A percentile compares a stretch with the other conserved stretches of the same genome.
These are phyloP conservation scores for Hozukius guyotensis DNA, from an alignment of 2,797 vertebrate genomes.

Conservation along the genomic window DNA sequence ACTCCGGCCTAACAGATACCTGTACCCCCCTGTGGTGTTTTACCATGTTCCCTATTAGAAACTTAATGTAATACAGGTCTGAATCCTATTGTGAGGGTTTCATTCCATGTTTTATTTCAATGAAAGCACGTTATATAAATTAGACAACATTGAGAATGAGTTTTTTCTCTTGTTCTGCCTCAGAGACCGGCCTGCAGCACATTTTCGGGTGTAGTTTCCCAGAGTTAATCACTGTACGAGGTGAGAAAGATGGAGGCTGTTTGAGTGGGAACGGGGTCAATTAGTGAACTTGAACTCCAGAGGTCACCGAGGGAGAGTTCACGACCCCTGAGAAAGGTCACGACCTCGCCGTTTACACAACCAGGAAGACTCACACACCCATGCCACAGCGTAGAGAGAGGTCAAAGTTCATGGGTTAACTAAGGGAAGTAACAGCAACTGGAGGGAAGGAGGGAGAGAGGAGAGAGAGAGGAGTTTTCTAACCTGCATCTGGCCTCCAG, in stretches of 20 bases:
- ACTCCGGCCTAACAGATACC: too few relatives aligned
- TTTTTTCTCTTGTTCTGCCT: background rate
- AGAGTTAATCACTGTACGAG: constrained; percentile 16
- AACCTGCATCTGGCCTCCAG: constrained; percentile 81
- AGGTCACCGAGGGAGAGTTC: constrained; percentile 63
- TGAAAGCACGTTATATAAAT: background rate
- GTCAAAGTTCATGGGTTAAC: constrained; percentile 76
- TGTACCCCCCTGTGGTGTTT: fast-evolving
- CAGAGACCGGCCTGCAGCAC: background rate
- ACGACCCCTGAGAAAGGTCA: constrained; percentile 41
- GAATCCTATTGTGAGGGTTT: background rate
- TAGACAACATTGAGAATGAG: background rate
- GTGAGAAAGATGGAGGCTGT: constrained; percentile 31
- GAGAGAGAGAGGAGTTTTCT: constrained; percentile 52
- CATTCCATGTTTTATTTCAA: too few relatives aligned
- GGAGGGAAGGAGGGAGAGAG: constrained; percentile 26
- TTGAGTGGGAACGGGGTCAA: constrained; percentile 61
- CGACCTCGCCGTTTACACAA: constrained; percentile 49
- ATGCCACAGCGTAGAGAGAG: constrained; percentile 24
- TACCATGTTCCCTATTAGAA: background rate
- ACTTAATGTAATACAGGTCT: background rate
- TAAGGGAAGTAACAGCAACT: constrained; percentile 71
- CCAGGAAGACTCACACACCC: constrained; percentile 29
- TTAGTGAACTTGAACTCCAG: constrained; percentile 79
- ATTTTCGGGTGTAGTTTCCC: constrained; percentile 3